A percentile compares a stretch with the other conserved stretches of the same genome.
Conservation (phyloP, 2,113 vertebrate genomes). For the Eurypyga helias region DNA sequence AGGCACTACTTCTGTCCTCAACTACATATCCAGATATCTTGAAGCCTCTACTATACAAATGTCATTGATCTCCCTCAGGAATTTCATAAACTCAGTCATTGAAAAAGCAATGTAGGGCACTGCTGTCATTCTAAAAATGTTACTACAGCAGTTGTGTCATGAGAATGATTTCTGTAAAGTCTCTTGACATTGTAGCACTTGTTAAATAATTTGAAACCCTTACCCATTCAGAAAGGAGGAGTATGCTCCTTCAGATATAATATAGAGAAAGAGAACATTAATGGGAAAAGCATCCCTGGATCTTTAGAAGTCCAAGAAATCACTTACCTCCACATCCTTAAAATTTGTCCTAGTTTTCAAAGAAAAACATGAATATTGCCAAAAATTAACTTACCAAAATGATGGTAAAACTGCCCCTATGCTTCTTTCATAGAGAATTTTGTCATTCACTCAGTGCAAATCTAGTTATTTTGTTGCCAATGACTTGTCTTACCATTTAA, state of each 20-base stretch:
- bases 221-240: background rate
- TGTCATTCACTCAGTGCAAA: background rate
- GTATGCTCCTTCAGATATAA: background rate
- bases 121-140: background rate
- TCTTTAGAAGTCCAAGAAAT: background rate
- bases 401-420: accelerated
- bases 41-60: background rate
- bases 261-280: background rate
- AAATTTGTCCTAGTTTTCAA: background rate
- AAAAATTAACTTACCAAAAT: background rate
- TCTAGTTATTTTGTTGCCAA: background rate
- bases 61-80: background rate
- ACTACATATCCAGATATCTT: background rate
- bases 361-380: background rate
- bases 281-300: background rate
- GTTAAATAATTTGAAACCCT: background rate
- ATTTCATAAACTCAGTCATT: background rate
- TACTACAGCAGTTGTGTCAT: background rate
- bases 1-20: background rate
- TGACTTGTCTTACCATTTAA: background rate
- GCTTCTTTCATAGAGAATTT: background rate
- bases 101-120: background rate
- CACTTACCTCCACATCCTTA: background rate
- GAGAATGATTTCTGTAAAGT: background rate
- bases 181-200: background rate